Base-by-base conservation (phyloP, 2,113 vertebrate species). In the Ursus arctos region DNA sequence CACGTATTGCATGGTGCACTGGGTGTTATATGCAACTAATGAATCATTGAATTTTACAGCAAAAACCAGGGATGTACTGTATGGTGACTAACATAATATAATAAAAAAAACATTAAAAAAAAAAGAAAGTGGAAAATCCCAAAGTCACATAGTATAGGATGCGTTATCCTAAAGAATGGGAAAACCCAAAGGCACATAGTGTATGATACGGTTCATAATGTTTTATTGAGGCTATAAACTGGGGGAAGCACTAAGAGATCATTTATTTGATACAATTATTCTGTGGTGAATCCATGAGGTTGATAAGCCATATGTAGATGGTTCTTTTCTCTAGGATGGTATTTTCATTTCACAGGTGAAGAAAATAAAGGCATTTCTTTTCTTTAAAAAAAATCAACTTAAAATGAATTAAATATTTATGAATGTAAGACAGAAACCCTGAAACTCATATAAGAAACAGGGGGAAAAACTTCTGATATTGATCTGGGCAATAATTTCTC, bases 311-410 rank as follows among this genome's bases (percentile, higher is more conserved):
- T 40, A 51, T 81, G 61, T 57, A 80, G 31, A 65, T 49, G 82
- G 47, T 74, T 71, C 36, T 83, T 72, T 95, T 87, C 19, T 51
- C 31, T 80, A 67, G 33, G n/a, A 57, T 0, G 55, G 55, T 14
- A 19, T 55, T 85, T 92, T 91, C 9, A 95, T 76, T 84, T 92
- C 69, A 86, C n/a, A 94, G 49, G 31, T 74, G 59, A 90, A 94
- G 65, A 63, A 61, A 81, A 74, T 57, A 91, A 76, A 63, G 13
- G 4, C 47, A 59, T 91, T 79, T 86, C 74, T 79, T 43, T 43
- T 6, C 43, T 43, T 43, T 43, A 43, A 43, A 43, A 71, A 36
- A 36, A 36, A 36, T 71, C n/a, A 71, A 36, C 18, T 53, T 33
- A 22, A 53, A 79, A 53, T 49, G 49, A n/a, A 53, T 53, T 53